These are phyloP conservation scores for Micropoecilia bifurca DNA, from an alignment of 2,797 vertebrate species.

Conservation along the genomic window DNA sequence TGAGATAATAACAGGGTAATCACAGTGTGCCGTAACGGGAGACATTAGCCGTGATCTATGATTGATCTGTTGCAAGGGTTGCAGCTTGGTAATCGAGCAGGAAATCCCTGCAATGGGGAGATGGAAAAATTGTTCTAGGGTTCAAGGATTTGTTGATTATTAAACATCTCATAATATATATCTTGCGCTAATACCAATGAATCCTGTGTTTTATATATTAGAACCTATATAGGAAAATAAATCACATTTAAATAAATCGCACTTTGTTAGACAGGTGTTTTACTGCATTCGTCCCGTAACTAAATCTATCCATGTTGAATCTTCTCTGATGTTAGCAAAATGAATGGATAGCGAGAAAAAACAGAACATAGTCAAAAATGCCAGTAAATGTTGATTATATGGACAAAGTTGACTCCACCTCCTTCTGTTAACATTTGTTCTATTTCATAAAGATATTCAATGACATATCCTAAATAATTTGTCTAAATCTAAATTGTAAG, in stretches of 20 bases:
- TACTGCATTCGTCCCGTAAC: neutral
- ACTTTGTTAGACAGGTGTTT: neutral
- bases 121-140: conserved; percentile 3
- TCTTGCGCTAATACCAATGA: neutral
- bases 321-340: neutral
- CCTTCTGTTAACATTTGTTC: neutral
- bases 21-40: conserved; percentile 66
- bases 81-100: conserved; percentile 49
- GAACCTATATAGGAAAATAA: neutral
- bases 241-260: neutral
- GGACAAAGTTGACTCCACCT: neutral
- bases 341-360: neutral
- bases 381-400: neutral
- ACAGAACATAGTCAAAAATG: neutral
- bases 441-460: conserved; percentile 59
- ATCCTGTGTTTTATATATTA: neutral
- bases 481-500: neutral
- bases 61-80: conserved; percentile 68
- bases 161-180: neutral
- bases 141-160: conserved; percentile 19
- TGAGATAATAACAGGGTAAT: conserved; percentile 71
- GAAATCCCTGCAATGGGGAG: conserved; percentile 38
- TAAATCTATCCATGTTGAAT: neutral
- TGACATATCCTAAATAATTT: conserved; percentile 9
- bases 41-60: conserved; percentile 71